Percentiles rank a stretch among this genome's conserved stretches.
These are phyloP conservation scores for Todiramphus saurophagus DNA, from an alignment of 2,113 vertebrate genomes.

Conservation along the genomic window DNA sequence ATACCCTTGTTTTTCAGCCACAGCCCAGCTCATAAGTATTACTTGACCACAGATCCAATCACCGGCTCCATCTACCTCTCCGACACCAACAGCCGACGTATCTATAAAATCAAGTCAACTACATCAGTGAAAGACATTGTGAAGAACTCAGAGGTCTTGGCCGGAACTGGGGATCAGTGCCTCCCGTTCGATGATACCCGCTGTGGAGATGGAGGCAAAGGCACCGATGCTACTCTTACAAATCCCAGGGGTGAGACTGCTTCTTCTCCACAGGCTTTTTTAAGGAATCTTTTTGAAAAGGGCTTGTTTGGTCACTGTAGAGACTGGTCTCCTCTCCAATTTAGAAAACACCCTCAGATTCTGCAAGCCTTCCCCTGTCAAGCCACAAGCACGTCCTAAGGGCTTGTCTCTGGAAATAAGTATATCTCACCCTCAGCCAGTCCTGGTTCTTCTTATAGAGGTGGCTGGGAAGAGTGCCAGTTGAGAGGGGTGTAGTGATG, in stretches of 20 bases:
- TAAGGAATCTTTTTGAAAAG: not conserved
- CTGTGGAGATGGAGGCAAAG: constrained; percentile 96
- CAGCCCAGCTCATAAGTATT: constrained; percentile 97
- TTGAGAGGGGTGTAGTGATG: not conserved
- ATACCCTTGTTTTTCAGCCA: constrained; percentile 81
- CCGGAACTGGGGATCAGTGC: constrained; percentile 96
- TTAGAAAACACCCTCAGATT: not conserved
- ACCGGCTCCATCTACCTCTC: constrained; percentile 91
- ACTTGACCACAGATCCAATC: constrained; percentile 92
- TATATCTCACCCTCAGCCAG: not conserved
- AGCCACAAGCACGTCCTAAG: not conserved
- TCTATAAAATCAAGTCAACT: constrained; percentile 92
- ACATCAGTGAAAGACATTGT: constrained; percentile 88
- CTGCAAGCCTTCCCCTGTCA: not conserved
- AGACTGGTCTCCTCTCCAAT: not conserved
- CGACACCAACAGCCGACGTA: constrained; percentile 93
- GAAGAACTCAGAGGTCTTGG: constrained; percentile 93
- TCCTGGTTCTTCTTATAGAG: not conserved
- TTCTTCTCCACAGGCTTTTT: not conserved
- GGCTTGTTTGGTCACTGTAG: not conserved
- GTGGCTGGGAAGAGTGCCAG: not conserved
- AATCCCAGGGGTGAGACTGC: constrained; percentile 89
- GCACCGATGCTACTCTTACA: constrained; percentile 91
- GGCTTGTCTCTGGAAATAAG: not conserved
- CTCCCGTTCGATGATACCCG: constrained; percentile 95